phyloP scores from a whole-genome alignment of 2,888 invertebrate genomes.

The Amorpha juglandis region DNA sequence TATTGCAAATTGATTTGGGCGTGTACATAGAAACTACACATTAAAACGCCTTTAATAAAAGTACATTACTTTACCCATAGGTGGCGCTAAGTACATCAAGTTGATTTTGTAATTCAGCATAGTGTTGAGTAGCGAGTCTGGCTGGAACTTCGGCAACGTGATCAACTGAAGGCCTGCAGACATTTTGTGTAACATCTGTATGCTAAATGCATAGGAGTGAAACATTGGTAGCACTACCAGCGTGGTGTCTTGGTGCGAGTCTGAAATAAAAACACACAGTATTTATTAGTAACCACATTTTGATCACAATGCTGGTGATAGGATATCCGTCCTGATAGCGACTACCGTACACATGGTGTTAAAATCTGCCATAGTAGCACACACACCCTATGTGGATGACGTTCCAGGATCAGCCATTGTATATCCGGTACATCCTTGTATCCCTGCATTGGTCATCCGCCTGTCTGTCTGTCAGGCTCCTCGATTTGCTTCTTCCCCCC shows the following conservation, averaged over 20 bases:
- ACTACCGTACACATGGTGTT: too few species aligned
- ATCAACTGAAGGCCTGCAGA: slow-evolving; percentile 85
- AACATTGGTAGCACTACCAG: slow-evolving; percentile 89
- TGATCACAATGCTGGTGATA: too few species aligned
- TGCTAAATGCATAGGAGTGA: slow-evolving; percentile 89
- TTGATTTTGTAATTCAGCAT: slow-evolving; percentile 85
- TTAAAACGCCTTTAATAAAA: not conserved
- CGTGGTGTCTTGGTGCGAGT: slow-evolving; percentile 80
- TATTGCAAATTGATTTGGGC: not conserved
- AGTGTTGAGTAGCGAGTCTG: slow-evolving; percentile 85
- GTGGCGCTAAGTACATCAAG: slow-evolving; percentile 89
- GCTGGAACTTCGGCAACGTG: slow-evolving; percentile 89
- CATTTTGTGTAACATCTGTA: slow-evolving; percentile 83
- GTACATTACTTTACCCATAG: slow-evolving; percentile 84
- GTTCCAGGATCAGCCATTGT: too few species aligned
- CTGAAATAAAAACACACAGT: slow-evolving; percentile 33
- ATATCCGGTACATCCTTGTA: too few species aligned
- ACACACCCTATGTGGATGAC: too few species aligned
- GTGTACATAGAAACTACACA: too few species aligned
- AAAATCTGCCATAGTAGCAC: too few species aligned
- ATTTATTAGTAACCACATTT: too few species aligned
- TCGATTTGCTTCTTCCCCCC: too few species aligned
- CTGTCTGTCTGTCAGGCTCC: too few species aligned
- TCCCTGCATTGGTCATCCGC: too few species aligned
- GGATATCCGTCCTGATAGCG: too few species aligned